These are phyloP conservation scores for Drosophila burlai DNA, from an alignment of 1,140 invertebrate genomes.

Conservation along the genomic window DNA sequence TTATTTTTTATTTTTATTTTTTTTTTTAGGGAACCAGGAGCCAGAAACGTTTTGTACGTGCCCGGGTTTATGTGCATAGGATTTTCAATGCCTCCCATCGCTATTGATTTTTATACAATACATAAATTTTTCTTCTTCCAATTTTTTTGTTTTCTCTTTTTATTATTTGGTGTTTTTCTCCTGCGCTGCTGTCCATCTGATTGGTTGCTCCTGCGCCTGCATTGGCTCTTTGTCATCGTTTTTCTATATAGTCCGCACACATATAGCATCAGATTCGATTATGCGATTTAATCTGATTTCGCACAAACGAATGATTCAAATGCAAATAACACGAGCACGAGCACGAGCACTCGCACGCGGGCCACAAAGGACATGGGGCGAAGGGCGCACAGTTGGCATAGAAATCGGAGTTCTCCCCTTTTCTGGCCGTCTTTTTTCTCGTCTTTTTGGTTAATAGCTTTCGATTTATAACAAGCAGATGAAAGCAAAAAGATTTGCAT, in stretches of 20 bases:
- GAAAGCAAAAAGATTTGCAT: constrained; percentile 82
- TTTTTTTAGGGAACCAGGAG: constrained; percentile 24
- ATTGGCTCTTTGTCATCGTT: constrained; percentile 77
- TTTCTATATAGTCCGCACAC: constrained; percentile 24
- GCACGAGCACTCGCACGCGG: constrained; percentile 33
- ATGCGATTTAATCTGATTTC: constrained; percentile 83
- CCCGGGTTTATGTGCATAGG: constrained; percentile 78
- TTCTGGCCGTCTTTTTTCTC: neutral
- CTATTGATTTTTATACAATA: constrained; percentile 83
- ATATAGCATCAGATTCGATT: constrained; percentile 80
- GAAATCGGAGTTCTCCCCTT: constrained; percentile 56
- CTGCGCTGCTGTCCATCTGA: constrained; percentile 54
- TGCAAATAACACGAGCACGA: constrained; percentile 68
- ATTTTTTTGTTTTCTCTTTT: neutral
- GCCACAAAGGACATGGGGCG: constrained; percentile 17
- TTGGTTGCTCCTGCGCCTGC: constrained; percentile 62
- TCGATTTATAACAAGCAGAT: constrained; percentile 82
- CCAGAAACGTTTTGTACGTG: constrained; percentile 77
- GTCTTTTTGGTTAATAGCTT: constrained; percentile 72
- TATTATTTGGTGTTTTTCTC: neutral
- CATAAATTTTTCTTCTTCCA: constrained; percentile 59
- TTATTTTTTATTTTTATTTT: neutral
- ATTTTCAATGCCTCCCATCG: constrained; percentile 71
- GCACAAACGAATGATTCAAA: constrained; percentile 84
- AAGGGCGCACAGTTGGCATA: constrained; percentile 55